Evolutionary conservation across 2,797 vertebrate genomes (phyloP).

Genomic region (Tragopan temminckii): DNA sequence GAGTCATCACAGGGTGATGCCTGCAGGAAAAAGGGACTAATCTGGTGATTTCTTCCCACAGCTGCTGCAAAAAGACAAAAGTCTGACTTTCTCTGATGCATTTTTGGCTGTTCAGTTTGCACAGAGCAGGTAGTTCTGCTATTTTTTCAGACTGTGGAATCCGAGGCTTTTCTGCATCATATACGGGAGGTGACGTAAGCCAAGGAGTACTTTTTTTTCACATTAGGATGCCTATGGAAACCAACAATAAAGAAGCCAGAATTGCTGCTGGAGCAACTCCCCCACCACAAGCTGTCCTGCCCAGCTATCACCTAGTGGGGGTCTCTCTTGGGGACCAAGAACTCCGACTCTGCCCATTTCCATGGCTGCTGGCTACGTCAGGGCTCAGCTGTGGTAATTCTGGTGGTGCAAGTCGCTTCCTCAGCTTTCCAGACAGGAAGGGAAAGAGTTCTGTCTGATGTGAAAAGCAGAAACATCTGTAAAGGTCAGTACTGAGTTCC

Average conservation of each 20-base stretch:
- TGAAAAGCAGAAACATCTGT: neutral
- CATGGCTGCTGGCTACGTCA: neutral
- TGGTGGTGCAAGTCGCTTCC: neutral
- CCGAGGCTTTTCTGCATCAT: neutral
- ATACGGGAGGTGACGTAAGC: neutral
- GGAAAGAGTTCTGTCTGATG: neutral
- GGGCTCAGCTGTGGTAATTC: conserved; percentile 8
- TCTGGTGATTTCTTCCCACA: neutral
- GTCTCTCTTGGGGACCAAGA: neutral
- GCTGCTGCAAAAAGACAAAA: neutral
- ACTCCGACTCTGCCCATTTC: neutral
- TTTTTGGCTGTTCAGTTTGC: neutral
- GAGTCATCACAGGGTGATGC: neutral
- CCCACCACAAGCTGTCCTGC: accelerated
- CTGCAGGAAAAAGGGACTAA: neutral
- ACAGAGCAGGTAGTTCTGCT: neutral
- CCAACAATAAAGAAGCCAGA: neutral
- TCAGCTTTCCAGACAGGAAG: neutral
- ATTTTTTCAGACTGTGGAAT: neutral
- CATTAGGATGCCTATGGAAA: neutral
- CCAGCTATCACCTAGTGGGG: neutral
- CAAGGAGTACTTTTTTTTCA: neutral
- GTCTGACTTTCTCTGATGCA: neutral
- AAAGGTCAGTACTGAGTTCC: neutral
- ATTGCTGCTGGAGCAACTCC: neutral